Percentiles rank a stretch among this genome's conserved stretches.
Conservation (phyloP, 2,888 invertebrate genomes). For the Zelleria hepariella region DNA sequence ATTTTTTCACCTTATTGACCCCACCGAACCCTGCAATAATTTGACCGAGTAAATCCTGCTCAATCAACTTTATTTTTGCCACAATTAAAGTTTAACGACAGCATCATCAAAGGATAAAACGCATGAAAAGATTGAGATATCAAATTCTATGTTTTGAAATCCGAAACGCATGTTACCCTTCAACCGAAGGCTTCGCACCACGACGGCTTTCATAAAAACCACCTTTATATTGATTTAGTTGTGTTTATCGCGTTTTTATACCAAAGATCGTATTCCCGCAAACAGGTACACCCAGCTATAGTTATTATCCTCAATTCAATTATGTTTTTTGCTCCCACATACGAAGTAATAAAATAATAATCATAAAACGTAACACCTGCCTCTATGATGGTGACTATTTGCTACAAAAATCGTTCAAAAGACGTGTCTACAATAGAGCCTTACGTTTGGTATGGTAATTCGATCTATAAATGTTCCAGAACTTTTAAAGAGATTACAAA, state of each 20-base stretch:
- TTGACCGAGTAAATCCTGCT: too few relatives aligned
- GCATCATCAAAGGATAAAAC: constrained; percentile 29
- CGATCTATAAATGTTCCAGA: background rate
- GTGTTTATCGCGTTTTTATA: constrained; percentile 42
- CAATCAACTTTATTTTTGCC: background rate
- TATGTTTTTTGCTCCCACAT: constrained; percentile 31
- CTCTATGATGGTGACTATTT: background rate
- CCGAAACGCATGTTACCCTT: constrained; percentile 40
- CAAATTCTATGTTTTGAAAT: constrained; percentile 61
- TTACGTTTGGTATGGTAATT: background rate
- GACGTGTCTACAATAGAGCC: background rate
- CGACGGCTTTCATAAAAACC: constrained; percentile 30
- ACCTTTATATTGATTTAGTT: constrained; percentile 45
- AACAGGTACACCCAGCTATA: constrained; percentile 39
- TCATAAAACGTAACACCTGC: background rate
- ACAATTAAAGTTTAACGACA: constrained; percentile 10
- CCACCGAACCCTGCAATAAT: too few relatives aligned
- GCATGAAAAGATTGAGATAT: constrained; percentile 48
- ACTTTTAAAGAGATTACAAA: too few relatives aligned
- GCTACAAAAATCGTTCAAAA: background rate
- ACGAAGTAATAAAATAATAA: background rate
- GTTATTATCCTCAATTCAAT: constrained; percentile 25
- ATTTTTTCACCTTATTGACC: too few relatives aligned
- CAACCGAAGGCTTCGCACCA: constrained; percentile 31
- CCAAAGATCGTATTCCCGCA: constrained; percentile 38